Evolutionary conservation across 1,140 invertebrate species (phyloP).

Genomic region (Bombus waltoni): DNA sequence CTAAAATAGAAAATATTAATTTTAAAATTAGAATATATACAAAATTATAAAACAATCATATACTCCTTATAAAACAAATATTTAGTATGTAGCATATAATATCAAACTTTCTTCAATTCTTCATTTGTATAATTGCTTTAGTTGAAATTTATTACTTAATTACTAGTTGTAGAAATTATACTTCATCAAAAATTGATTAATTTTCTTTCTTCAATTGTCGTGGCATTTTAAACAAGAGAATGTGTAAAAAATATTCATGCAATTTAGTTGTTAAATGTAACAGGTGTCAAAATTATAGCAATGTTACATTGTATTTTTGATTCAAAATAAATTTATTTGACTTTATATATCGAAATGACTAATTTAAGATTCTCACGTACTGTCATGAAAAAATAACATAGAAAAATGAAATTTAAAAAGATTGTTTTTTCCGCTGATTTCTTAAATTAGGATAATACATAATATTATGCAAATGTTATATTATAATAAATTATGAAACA

Average conservation of each 20-base stretch:
- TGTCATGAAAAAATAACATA: not conserved
- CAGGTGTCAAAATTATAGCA: conserved; percentile 40
- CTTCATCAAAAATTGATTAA: not conserved
- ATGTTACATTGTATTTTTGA: not conserved
- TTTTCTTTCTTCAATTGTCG: not conserved
- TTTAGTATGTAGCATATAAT: not conserved
- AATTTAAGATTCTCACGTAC: not conserved
- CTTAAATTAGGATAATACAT: conserved; percentile 3
- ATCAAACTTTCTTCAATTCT: not conserved
- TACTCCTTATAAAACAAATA: not conserved
- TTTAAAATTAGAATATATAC: not conserved
- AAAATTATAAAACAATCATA: not conserved
- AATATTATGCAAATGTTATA: conserved; percentile 12
- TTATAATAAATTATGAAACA: not conserved
- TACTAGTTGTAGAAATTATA: not conserved
- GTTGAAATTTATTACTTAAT: not conserved
- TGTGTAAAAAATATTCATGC: not conserved
- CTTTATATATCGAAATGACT: too few relatives aligned
- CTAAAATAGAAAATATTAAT: not conserved
- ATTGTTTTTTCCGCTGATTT: not conserved
- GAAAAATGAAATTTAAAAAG: not conserved
- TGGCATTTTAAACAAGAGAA: not conserved
- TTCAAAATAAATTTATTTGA: not conserved
- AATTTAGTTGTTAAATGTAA: conserved; percentile 46
- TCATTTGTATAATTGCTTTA: not conserved